Base-by-base conservation (phyloP, 2,888 invertebrate genomes). In the Pimpla rufipes region DNA sequence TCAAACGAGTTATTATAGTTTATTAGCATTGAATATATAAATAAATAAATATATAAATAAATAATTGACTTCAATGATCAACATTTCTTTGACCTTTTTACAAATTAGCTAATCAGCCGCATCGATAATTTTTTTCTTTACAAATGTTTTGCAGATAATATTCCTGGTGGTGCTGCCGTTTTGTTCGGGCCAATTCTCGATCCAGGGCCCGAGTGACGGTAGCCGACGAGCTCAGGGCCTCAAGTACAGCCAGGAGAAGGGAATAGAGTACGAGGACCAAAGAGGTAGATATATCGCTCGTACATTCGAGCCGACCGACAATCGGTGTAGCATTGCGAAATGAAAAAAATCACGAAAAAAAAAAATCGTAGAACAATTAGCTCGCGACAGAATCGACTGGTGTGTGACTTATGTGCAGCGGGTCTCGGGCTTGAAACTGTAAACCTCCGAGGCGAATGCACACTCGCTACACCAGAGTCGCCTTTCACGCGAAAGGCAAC, bases 161-260 rank as follows among this genome's bases (percentile, higher is more conserved):
- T 74, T 92, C 13, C 21, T 93, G 67, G 83, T 88, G 71, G 85
- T 88, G 23, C 81, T 92, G 68, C 90, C 92, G 18, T 84, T 90
- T 71, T 92, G 93, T 88, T 78, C 90, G 47, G 93, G 91, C 29
- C 91, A 93, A 86, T 93, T 93, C 79, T 89, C 92, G 16, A 93
- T 93, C 71, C 89, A 92, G 81, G 93, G 93, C 7, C 91, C 93
- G 1, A 92, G 91, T 78, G 93, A 93, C 87, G 93, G 93, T 62
- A 91, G 90, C 79, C 89, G 92, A 73, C 89, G 88, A 42, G 91
- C 93, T 45, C 92, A 93, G 84, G 92, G 93, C 59, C 88, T 93
- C 55, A 92, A 90, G 86, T 90, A 91, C 81, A 92, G 91, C 71
- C 80, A 88, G 75, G 92, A 91, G 66, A 93, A 92, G 88, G 93